Evolutionary conservation across 2,888 invertebrate species (phyloP).

Genomic region (Rhorus exstirpatorius): DNA sequence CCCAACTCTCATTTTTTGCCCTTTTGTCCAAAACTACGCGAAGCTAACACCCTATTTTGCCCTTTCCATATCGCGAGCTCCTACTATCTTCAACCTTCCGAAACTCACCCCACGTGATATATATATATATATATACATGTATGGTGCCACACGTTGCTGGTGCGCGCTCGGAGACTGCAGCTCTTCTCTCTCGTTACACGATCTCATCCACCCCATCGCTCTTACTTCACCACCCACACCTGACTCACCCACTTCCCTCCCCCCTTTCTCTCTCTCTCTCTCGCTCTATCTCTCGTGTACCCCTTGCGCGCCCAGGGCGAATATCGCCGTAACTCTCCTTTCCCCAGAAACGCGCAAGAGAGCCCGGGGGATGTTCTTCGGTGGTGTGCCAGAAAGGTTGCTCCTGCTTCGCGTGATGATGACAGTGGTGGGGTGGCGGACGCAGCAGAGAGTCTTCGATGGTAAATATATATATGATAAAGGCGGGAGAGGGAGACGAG

Average conservation of each 20-base stretch:
- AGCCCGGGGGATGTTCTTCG: constrained; percentile 54
- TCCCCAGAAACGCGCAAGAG: constrained; percentile 45
- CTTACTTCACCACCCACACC: constrained; percentile 34
- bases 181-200: constrained; percentile 55
- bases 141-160: constrained; percentile 53
- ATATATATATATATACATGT: constrained; percentile 8
- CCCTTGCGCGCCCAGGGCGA: not conserved
- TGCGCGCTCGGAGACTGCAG: constrained; percentile 27
- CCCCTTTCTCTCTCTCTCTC: constrained; percentile 19
- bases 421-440: constrained; percentile 25
- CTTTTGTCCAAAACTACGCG: constrained; percentile 65
- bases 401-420: constrained; percentile 42
- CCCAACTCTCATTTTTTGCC: constrained; percentile 33
- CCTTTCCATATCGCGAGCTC: constrained; percentile 26
- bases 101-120: constrained; percentile 42
- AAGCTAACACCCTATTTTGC: constrained; percentile 24
- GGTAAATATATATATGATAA: constrained; percentile 16
- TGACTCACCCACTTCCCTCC: not conserved
- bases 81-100: constrained; percentile 42
- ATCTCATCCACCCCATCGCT: constrained; percentile 46
- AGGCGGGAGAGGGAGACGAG: constrained; percentile 14
- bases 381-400: constrained; percentile 41
- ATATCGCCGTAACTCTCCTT: constrained; percentile 1
- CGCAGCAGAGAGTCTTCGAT: constrained; percentile 7
- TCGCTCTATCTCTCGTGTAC: not conserved